These are phyloP conservation scores for Listronotus bonariensis DNA, from an alignment of 1,140 invertebrate species.

Conservation along the genomic window DNA sequence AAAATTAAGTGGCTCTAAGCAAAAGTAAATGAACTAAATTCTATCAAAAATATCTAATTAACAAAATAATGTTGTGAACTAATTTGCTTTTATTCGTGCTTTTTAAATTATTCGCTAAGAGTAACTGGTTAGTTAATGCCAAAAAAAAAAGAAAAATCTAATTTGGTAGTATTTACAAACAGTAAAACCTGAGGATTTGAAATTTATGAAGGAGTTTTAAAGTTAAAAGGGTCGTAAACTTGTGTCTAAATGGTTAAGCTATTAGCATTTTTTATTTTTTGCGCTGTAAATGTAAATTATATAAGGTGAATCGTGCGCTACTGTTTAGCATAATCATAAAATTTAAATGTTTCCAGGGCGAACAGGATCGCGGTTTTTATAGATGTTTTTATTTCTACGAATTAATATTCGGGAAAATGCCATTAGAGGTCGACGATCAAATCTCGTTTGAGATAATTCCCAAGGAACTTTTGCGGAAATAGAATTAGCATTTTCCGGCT, in stretches of 20 bases:
- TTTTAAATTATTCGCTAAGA: too few relatives aligned
- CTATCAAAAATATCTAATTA: too few relatives aligned
- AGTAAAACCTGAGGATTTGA: conserved; percentile 13
- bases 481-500: conserved; percentile 36
- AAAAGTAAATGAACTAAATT: too few relatives aligned
- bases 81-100: too few relatives aligned
- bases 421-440: conserved; percentile 34
- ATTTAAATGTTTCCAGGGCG: conserved; percentile 25
- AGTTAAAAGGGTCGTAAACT: conserved; percentile 11
- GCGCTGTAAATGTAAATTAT: conserved; percentile 26
- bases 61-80: too few relatives aligned
- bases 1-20: too few relatives aligned
- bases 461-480: conserved; percentile 29
- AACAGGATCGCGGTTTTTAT: conserved; percentile 24
- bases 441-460: conserved; percentile 31
- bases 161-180: too few relatives aligned
- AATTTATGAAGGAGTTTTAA: conserved; percentile 16
- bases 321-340: conserved; percentile 36
- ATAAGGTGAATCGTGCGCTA: conserved; percentile 34
- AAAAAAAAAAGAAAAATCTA: too few relatives aligned
- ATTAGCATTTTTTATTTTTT: conserved; percentile 32
- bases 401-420: conserved; percentile 35
- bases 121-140: too few relatives aligned
- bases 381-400: conserved; percentile 30
- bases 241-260: conserved; percentile 18